A percentile compares a stretch with the other conserved stretches of the same genome.
Evolutionary conservation across 2,113 vertebrate species (phyloP).

Genomic region (Peromyscus maniculatus): DNA sequence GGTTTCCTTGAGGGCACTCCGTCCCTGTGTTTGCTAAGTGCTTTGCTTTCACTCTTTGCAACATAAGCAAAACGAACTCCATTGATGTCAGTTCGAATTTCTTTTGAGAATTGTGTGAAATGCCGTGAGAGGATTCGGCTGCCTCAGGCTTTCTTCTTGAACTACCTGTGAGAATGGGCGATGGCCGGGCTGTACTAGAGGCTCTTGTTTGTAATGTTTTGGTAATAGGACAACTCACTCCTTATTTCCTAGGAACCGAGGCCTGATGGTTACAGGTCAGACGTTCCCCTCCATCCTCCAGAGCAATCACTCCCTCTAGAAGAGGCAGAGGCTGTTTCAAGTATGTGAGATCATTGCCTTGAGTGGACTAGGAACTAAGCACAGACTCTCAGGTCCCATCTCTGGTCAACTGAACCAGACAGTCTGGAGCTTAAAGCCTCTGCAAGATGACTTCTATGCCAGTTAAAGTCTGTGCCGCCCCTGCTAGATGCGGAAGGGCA

Average conservation of each 20-base stretch:
- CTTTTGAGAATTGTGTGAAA: slow-evolving; percentile 51
- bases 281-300: not conserved
- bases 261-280: not conserved
- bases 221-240: not conserved
- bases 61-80: slow-evolving; percentile 19
- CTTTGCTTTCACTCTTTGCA: slow-evolving; percentile 18
- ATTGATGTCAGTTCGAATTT: not conserved
- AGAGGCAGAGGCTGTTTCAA: not conserved
- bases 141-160: not conserved
- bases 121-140: slow-evolving; percentile 6
- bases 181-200: not conserved
- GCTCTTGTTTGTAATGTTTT: not conserved
- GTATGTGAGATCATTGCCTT: not conserved
- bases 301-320: not conserved
- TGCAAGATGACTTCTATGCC: not conserved
- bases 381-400: not conserved
- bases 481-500: not conserved
- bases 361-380: not conserved
- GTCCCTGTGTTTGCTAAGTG: slow-evolving; percentile 5
- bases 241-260: slow-evolving; percentile 32
- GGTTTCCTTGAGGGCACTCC: not conserved
- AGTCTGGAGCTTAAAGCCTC: not conserved
- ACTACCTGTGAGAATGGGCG: not conserved
- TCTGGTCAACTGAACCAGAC: not conserved
- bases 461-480: not conserved